Evolutionary conservation across 2,888 invertebrate species (phyloP), one percentile per base, ranked within the genome.

Genomic region (Cremastobaeus sp.): DNA sequence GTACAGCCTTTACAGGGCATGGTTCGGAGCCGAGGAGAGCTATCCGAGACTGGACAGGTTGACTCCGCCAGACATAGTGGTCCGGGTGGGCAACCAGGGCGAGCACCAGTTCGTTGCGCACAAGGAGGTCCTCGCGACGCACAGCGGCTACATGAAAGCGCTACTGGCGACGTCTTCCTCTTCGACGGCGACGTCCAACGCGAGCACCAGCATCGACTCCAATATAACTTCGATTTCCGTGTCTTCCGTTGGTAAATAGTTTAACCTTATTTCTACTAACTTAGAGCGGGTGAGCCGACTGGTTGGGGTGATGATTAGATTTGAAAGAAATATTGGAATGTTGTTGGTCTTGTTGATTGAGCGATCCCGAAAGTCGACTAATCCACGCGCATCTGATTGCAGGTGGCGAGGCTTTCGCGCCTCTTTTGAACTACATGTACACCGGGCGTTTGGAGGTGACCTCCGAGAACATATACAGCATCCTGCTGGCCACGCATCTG

Each of bases 341-440:
- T n/a, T n/a, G n/a, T n/a, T n/a, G n/a, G n/a, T n/a, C n/a, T n/a
- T n/a, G n/a, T n/a, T n/a, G n/a, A n/a, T n/a, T n/a, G n/a, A n/a
- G n/a, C n/a, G n/a, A n/a, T n/a, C n/a, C n/a, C n/a, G n/a, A n/a
- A n/a, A n/a, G n/a, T n/a, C n/a, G n/a, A n/a, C n/a, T n/a, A n/a
- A n/a, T n/a, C n/a, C n/a, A n/a, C n/a, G n/a, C n/a, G n/a, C n/a
- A 2, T 12, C 25, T 43, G 0, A 12, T 50, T 52, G 0, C 37
- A 87, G 87, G 85, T 72, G 86, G 86, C 2, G 88, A 89, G 59
- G 87, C 88, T 71, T 93, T 93, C 84, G 92, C 92, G 0, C 91
- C 92, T 0, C 87, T 94, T 3, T 87, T 94, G 28, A 92, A 92
- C 15, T 93, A 92, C 88, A 93, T 94, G 92, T 93, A 93, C 86